phyloP scores from a whole-genome alignment of 2,888 invertebrate species.

The Xestia c-nigrum region DNA sequence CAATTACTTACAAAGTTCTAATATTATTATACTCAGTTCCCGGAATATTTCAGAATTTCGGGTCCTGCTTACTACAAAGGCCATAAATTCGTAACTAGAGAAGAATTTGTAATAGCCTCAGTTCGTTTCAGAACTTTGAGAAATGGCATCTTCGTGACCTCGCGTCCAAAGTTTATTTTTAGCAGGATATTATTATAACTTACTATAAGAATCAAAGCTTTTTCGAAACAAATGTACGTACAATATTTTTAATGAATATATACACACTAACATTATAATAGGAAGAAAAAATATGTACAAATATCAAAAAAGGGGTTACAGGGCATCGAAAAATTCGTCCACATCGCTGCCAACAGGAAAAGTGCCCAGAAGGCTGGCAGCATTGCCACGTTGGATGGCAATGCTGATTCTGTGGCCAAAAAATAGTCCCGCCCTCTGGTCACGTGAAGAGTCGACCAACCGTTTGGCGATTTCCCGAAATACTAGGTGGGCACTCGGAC shows the following conservation, averaged over 20 bases:
- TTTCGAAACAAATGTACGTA: not conserved
- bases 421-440: too few species aligned
- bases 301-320: too few species aligned
- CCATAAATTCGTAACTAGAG: constrained; percentile 43
- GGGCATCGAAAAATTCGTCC: too few species aligned
- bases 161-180: constrained; percentile 6
- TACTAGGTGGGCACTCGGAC: too few species aligned
- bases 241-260: not conserved
- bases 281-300: too few species aligned
- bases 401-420: too few species aligned
- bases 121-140: constrained; percentile 31
- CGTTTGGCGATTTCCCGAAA: too few species aligned
- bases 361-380: too few species aligned
- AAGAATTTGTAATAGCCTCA: constrained; percentile 43
- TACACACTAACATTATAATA: too few species aligned
- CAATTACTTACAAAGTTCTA: constrained; percentile 3
- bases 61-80: constrained; percentile 7
- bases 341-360: too few species aligned
- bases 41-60: constrained; percentile 10
- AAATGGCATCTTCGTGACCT: constrained; percentile 14
- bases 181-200: constrained; percentile 23
- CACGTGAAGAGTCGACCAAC: too few species aligned
- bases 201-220: not conserved
- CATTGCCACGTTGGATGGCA: too few species aligned
- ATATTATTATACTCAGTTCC: constrained; percentile 16